A percentile compares a stretch with the other conserved stretches of the same genome.
Evolutionary conservation across 2,797 vertebrate genomes (phyloP).

Genomic region (Rousettus madagascariensis): DNA sequence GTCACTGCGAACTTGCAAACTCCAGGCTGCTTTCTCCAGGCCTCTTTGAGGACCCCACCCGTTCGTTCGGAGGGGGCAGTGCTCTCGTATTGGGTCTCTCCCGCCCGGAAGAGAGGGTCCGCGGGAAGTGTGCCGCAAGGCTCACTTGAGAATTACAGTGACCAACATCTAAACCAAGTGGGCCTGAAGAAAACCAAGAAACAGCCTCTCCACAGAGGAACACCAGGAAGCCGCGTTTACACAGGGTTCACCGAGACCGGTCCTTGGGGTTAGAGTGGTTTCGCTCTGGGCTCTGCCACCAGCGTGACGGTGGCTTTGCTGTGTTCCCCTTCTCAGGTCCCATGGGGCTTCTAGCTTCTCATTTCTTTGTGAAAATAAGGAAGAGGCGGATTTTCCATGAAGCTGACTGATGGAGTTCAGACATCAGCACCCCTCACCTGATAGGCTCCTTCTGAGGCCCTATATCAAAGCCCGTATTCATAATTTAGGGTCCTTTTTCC

Average conservation of each 20-base stretch:
- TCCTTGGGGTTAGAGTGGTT: fast-evolving
- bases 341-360: not conserved
- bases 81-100: not conserved
- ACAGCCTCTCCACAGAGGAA: not conserved
- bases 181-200: not conserved
- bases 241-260: not conserved
- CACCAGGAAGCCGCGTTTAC: not conserved
- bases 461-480: not conserved
- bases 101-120: not conserved
- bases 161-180: not conserved
- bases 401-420: not conserved
- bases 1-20: not conserved
- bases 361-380: not conserved
- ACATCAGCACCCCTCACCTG: not conserved
- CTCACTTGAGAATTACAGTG: not conserved
- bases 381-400: not conserved
- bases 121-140: not conserved
- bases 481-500: not conserved
- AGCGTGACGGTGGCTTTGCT: fast-evolving
- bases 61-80: too few species aligned
- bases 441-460: not conserved
- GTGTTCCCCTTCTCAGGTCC: not conserved
- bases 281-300: not conserved
- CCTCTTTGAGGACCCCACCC: not conserved
- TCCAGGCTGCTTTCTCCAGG: too few species aligned